Conservation (phyloP, 2,797 vertebrate species). For the Oreortyx pictus region DNA sequence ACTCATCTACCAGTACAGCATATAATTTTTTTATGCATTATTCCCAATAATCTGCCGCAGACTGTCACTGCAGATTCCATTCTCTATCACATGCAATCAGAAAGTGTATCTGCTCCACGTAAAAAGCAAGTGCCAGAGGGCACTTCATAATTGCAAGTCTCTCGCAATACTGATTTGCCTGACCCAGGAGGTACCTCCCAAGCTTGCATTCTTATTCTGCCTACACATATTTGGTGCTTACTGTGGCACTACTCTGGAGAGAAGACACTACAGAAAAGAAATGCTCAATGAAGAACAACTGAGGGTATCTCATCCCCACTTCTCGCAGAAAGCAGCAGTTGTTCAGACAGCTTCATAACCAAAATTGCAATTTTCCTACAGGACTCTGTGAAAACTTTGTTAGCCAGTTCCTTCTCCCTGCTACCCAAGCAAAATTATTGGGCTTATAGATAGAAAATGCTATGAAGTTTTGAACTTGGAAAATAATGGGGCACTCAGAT, state of each 20-base stretch:
- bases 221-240: neutral
- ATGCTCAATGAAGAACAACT: neutral
- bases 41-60: conserved; percentile 64
- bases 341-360: neutral
- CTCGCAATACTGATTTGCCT: neutral
- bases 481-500: neutral
- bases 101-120: neutral
- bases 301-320: neutral
- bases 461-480: no score
- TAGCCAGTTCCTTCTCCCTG: neutral
- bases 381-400: neutral
- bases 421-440: neutral
- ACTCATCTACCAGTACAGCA: conserved; percentile 40
- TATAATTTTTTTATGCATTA: conserved; percentile 67
- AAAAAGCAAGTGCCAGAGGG: conserved; percentile 71
- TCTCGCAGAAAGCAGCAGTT: neutral
- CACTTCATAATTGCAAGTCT: conserved; percentile 60
- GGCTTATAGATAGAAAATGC: neutral
- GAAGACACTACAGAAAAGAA: neutral
- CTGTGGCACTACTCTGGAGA: neutral
- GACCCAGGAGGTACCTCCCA: neutral
- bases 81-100: neutral
- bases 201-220: neutral
- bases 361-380: neutral
- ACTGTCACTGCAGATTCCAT: neutral